These are phyloP conservation scores for Beris chalybata DNA, from an alignment of 2,888 invertebrate genomes.

Conservation along the genomic window DNA sequence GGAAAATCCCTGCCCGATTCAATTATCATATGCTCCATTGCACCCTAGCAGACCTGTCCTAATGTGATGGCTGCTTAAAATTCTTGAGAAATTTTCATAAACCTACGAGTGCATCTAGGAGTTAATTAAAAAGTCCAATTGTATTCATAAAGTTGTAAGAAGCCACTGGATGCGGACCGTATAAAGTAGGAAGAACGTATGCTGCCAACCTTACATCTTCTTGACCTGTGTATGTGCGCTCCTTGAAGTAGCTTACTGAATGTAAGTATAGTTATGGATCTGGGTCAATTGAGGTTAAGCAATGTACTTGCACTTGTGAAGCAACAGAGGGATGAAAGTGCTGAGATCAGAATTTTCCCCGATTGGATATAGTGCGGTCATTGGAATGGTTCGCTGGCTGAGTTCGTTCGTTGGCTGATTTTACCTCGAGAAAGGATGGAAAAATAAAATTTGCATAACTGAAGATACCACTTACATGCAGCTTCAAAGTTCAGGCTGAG, in stretches of 20 bases:
- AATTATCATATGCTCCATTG: neutral
- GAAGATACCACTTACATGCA: slow-evolving; percentile 4
- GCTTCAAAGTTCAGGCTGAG: neutral
- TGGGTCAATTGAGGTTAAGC: slow-evolving; percentile 11
- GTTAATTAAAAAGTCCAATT: slow-evolving; percentile 19
- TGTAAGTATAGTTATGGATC: slow-evolving; percentile 8
- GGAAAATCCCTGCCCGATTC: neutral
- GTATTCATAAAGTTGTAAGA: slow-evolving; percentile 11
- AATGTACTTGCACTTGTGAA: no score
- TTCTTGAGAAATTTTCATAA: neutral
- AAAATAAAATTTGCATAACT: slow-evolving; percentile 5
- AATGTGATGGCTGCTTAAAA: no score
- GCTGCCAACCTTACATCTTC: neutral
- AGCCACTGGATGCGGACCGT: neutral
- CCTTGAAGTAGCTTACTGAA: neutral
- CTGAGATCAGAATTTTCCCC: no score
- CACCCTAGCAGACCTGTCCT: no score
- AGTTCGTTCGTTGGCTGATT: no score
- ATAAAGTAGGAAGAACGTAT: neutral
- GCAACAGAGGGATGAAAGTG: no score
- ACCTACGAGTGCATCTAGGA: neutral
- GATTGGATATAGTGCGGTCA: no score
- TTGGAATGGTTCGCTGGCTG: no score
- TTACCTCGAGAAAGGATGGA: no score
- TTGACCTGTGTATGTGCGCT: slow-evolving; percentile 10